Evolutionary conservation across 1,140 invertebrate species (phyloP).

Genomic region (Pollicipes pollicipes): DNA sequence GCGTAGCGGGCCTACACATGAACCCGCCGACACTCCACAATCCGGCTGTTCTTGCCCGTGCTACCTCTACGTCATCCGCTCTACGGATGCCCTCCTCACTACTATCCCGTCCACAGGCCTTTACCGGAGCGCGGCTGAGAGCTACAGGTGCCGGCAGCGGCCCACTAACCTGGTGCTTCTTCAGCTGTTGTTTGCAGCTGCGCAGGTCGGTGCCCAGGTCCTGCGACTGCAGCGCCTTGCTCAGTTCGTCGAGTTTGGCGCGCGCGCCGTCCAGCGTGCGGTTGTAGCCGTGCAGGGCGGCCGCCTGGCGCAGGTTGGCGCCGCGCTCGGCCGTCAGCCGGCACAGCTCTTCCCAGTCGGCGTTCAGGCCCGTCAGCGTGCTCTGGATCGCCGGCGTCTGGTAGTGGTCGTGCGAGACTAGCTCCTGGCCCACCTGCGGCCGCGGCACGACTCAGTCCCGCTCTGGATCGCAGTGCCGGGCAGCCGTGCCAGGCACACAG

Average conservation of each 20-base stretch:
- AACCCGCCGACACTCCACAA: background rate
- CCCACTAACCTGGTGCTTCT: conserved; percentile 49
- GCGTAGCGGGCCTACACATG: background rate
- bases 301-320: conserved; percentile 55
- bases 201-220: conserved; percentile 68
- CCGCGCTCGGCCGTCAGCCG: conserved; percentile 62
- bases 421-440: conserved; percentile 37
- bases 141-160: no score
- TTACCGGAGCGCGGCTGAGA: no score
- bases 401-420: conserved; percentile 50
- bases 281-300: conserved; percentile 58
- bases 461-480: no score
- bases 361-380: conserved; percentile 46
- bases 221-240: conserved; percentile 45
- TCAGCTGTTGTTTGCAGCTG: conserved; percentile 69
- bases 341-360: conserved; percentile 50
- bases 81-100: background rate
- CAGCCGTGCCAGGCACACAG: background rate
- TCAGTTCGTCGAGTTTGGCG: conserved; percentile 49
- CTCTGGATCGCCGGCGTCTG: conserved; percentile 44
- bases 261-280: conserved; percentile 48
- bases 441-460: background rate
- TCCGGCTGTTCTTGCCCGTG: no score
- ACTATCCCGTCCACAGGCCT: no score
- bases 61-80: background rate